Evolutionary conservation across 64 coral and sea anemone species (phyloP).

Genomic region (Stylophora pistillata): DNA sequence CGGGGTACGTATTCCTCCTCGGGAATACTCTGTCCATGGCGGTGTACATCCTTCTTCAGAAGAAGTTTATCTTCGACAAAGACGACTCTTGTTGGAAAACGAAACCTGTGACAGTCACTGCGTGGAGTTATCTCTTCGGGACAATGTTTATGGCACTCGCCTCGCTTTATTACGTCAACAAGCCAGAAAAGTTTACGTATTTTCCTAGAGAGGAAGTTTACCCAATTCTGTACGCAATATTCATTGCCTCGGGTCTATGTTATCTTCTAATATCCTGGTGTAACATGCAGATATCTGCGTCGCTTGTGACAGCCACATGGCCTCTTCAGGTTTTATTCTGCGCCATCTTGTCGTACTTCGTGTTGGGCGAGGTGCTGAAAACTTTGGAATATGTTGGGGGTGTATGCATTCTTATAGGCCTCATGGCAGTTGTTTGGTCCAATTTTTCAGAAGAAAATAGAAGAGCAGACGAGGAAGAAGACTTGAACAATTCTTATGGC

Average conservation of each 20-base stretch:
- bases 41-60: constrained; percentile 76
- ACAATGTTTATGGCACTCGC: constrained; percentile 73
- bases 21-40: constrained; percentile 78
- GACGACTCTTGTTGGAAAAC: constrained; percentile 69
- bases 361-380: constrained; percentile 66
- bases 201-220: constrained; percentile 81
- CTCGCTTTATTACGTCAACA: constrained; percentile 68
- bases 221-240: constrained; percentile 77
- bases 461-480: constrained; percentile 18
- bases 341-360: constrained; percentile 70
- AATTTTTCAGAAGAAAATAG: constrained; percentile 64
- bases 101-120: constrained; percentile 75
- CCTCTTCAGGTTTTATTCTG: constrained; percentile 86
- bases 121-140: constrained; percentile 85
- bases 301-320: constrained; percentile 86
- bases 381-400: constrained; percentile 65
- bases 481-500: constrained; percentile 15
- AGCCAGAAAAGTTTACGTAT: constrained; percentile 74
- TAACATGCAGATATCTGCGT: constrained; percentile 87
- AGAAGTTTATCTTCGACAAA: constrained; percentile 79
- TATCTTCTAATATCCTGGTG: constrained; percentile 89
- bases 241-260: constrained; percentile 71
- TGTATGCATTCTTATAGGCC: constrained; percentile 57
- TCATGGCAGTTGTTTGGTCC: constrained; percentile 82
- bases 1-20: constrained; percentile 74